Evolutionary conservation across 2,113 vertebrate species (phyloP).

Genomic region (Trogon surrucura): DNA sequence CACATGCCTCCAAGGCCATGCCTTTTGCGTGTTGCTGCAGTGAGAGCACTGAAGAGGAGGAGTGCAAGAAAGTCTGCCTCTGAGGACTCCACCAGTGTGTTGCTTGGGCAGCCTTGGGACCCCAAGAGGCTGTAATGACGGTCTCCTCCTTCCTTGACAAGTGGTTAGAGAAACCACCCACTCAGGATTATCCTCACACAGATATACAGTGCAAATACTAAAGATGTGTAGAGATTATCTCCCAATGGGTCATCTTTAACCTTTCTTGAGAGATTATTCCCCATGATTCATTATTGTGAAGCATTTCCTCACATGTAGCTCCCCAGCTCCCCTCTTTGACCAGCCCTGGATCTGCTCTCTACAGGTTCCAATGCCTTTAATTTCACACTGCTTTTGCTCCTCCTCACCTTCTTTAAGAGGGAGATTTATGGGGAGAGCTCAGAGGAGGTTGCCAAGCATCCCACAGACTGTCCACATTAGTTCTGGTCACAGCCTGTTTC

Average conservation of each 20-base stretch:
- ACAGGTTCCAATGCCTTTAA: background rate
- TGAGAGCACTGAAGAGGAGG: background rate
- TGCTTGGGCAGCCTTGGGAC: background rate
- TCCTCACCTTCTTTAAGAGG: background rate
- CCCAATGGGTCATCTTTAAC: background rate
- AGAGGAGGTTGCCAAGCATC: background rate
- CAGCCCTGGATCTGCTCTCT: background rate
- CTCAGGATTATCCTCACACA: background rate
- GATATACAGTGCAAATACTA: background rate
- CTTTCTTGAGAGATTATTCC: background rate
- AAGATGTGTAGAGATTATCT: background rate
- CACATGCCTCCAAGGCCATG: background rate
- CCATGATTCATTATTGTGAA: background rate
- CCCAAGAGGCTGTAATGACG: background rate
- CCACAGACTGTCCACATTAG: background rate
- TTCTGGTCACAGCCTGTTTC: background rate
- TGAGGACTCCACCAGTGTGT: fast-evolving
- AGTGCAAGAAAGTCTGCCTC: background rate
- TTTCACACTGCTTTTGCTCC: background rate
- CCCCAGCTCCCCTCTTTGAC: background rate
- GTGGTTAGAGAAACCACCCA: background rate
- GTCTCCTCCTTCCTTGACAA: background rate
- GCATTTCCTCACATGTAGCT: background rate
- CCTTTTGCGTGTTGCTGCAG: background rate
- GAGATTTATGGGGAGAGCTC: background rate